phyloP scores from a whole-genome alignment of 1,140 invertebrate species.

The Zaprionus camerounensis region DNA sequence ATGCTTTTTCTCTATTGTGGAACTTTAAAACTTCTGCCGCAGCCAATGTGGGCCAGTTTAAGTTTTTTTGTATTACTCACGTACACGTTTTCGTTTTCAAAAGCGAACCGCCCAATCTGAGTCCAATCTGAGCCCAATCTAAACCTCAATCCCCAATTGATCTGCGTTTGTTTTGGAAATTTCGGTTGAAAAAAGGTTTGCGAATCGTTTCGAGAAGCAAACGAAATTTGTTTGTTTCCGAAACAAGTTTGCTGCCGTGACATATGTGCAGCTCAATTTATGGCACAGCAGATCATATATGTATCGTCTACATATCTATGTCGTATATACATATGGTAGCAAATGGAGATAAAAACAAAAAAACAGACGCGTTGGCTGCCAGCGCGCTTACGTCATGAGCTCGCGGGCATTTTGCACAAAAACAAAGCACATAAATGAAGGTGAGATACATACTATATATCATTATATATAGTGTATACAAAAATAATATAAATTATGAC shows the following conservation, averaged over 20 bases:
- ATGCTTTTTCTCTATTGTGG: constrained; percentile 57
- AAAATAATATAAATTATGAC: not conserved
- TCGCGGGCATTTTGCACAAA: not conserved
- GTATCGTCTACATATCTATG: not conserved
- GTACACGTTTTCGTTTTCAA: constrained; percentile 68
- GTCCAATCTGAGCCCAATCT: constrained; percentile 47
- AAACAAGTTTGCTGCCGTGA: constrained; percentile 58
- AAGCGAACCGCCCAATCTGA: constrained; percentile 36
- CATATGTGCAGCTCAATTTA: not conserved
- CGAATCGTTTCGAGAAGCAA: constrained; percentile 59
- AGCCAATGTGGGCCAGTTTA: constrained; percentile 41
- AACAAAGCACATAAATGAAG: not conserved
- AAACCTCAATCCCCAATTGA: constrained; percentile 43
- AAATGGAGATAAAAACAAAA: not conserved
- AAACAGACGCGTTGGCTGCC: constrained; percentile 9
- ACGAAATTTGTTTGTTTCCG: constrained; percentile 27
- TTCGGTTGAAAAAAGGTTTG: constrained; percentile 56
- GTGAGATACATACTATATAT: not conserved
- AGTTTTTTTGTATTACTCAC: constrained; percentile 45
- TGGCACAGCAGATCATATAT: constrained; percentile 26
- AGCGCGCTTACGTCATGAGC: constrained; percentile 1
- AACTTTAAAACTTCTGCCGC: constrained; percentile 25
- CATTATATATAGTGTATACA: not conserved
- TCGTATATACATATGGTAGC: constrained; percentile 6
- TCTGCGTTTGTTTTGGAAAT: constrained; percentile 17